Conservation (phyloP, 1,140 invertebrate genomes). For the Apis dorsata region DNA sequence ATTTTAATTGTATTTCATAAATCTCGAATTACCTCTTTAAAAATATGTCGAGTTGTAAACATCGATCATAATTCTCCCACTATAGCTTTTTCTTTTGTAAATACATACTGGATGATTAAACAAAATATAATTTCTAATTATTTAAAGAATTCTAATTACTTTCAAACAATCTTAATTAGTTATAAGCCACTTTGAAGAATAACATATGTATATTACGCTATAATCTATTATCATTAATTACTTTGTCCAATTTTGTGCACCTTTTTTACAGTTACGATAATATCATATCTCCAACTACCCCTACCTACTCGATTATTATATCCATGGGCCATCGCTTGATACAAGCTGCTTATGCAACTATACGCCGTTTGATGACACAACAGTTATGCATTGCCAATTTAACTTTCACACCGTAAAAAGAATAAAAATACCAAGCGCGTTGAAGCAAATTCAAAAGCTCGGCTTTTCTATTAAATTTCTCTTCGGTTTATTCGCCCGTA, state of each 20-base stretch:
- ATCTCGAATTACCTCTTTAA: too few relatives aligned
- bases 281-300: constrained; percentile 8
- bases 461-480: not conserved
- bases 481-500: constrained; percentile 36
- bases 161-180: not conserved
- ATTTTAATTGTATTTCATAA: too few relatives aligned
- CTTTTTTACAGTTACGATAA: constrained; percentile 51
- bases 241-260: not conserved
- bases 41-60: too few relatives aligned
- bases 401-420: constrained; percentile 17
- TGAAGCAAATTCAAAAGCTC: not conserved
- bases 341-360: too few relatives aligned
- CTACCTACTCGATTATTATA: constrained; percentile 42
- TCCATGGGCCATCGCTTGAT: constrained; percentile 8
- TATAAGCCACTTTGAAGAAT: not conserved
- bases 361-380: not conserved
- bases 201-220: not conserved
- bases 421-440: not conserved
- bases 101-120: not conserved
- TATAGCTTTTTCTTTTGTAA: not conserved
- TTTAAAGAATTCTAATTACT: not conserved
- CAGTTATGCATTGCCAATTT: not conserved
- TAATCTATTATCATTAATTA: not conserved
- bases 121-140: not conserved
- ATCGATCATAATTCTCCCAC: not conserved